Conservation (phyloP, 2,797 vertebrate species). For the Holocentrus rufus region DNA sequence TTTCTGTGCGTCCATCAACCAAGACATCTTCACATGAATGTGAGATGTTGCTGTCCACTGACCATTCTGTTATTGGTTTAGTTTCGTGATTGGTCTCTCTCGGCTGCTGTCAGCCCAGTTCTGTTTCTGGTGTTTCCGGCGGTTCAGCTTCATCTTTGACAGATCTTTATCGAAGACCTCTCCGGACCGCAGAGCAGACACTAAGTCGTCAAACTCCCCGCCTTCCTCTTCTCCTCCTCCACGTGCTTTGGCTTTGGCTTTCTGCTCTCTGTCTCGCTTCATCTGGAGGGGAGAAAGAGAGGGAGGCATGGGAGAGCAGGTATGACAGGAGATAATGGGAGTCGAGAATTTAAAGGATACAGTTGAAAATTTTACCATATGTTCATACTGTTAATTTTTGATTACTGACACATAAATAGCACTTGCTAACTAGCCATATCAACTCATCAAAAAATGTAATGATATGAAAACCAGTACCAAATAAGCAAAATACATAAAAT, state of each 20-base stretch:
- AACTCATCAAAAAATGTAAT: too few relatives aligned
- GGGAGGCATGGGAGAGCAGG: not conserved
- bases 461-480: too few relatives aligned
- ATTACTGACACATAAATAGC: too few relatives aligned
- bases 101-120: conserved; percentile 27
- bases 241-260: conserved; percentile 15
- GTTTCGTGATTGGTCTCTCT: conserved; percentile 43
- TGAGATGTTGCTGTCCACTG: not conserved
- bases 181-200: conserved; percentile 88
- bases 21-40: too few relatives aligned
- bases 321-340: not conserved
- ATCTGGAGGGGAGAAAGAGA: conserved; percentile 37
- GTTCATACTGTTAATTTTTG: too few relatives aligned
- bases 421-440: too few relatives aligned
- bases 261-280: conserved; percentile 62
- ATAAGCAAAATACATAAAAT: too few relatives aligned
- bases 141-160: conserved; percentile 67
- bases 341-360: not conserved
- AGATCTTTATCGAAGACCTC: conserved; percentile 90
- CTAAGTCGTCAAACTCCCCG: conserved; percentile 79
- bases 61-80: conserved; percentile 29
- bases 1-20: too few relatives aligned
- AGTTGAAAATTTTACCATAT: not conserved
- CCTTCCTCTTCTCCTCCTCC: conserved; percentile 40
- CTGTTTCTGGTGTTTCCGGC: conserved; percentile 44